Evolutionary conservation across 2,113 vertebrate species (phyloP).

Genomic region (Hyperopisus bebe): DNA sequence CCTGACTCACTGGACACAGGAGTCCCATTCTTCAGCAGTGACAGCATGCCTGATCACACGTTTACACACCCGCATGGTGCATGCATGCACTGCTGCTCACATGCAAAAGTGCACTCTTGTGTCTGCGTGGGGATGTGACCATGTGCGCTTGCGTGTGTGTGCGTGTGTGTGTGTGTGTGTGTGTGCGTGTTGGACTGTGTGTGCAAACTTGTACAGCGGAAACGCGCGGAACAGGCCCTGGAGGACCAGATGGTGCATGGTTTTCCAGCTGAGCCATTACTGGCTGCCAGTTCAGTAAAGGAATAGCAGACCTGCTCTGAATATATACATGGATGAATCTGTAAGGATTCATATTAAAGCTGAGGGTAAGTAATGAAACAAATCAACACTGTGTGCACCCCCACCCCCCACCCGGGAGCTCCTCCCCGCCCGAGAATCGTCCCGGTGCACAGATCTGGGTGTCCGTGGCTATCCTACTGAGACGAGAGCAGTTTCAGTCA

Average conservation of each 20-base stretch:
- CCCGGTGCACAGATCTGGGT: not conserved
- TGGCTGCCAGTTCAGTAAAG: not conserved
- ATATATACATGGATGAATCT: not conserved
- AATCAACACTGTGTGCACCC: not conserved
- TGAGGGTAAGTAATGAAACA: not conserved
- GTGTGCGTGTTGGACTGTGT: not conserved
- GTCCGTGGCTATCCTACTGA: not conserved
- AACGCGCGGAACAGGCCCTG: not conserved
- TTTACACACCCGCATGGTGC: not conserved
- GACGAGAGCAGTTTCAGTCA: constrained; percentile 23
- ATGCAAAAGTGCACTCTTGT: not conserved
- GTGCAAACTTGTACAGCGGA: not conserved
- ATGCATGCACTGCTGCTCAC: too few relatives aligned
- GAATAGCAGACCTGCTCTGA: not conserved
- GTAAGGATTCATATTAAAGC: not conserved
- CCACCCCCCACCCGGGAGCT: not conserved
- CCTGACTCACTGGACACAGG: not conserved
- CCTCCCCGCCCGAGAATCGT: not conserved
- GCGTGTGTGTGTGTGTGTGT: not conserved
- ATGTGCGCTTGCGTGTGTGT: not conserved
- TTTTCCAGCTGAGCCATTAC: not conserved
- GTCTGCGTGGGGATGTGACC: not conserved
- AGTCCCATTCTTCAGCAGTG: not conserved
- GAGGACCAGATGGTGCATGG: not conserved
- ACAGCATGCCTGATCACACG: not conserved